Percentiles rank a stretch among this genome's conserved stretches.
phyloP scores from a whole-genome alignment of 1,140 invertebrate species.

The Sminthurinus signatus region DNA sequence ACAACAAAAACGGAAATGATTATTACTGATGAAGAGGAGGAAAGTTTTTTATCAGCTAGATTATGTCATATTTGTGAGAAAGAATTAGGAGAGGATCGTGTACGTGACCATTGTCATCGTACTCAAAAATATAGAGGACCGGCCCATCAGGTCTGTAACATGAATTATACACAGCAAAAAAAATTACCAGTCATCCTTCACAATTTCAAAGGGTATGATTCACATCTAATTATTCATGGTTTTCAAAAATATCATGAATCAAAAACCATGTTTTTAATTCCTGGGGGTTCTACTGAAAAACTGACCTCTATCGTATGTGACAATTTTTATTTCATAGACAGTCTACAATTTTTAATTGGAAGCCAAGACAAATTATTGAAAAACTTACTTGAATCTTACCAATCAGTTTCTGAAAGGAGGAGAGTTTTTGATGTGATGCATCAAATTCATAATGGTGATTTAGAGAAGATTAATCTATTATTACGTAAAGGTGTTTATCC shows the following conservation, averaged over 20 bases:
- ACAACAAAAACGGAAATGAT: background rate
- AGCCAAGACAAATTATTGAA: slow-evolving; percentile 8
- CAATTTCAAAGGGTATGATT: slow-evolving; percentile 19
- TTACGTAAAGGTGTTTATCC: slow-evolving; percentile 1
- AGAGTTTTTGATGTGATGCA: background rate
- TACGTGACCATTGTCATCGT: slow-evolving; percentile 13
- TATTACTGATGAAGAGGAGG: background rate
- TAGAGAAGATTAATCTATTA: background rate
- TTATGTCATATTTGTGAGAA: slow-evolving; percentile 10
- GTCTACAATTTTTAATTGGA: slow-evolving; percentile 5
- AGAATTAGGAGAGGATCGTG: background rate
- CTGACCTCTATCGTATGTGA: slow-evolving; percentile 13
- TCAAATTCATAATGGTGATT: background rate
- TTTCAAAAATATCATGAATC: slow-evolving; percentile 4
- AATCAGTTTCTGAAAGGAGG: background rate
- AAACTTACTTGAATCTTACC: slow-evolving; percentile 4
- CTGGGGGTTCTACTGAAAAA: slow-evolving; percentile 16
- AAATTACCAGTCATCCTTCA: slow-evolving; percentile 12
- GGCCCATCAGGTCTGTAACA: background rate
- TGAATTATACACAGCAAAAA: slow-evolving; percentile 1
- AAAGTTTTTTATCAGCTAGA: background rate
- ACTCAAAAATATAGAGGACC: background rate
- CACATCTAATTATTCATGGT: slow-evolving; percentile 17
- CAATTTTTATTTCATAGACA: slow-evolving; percentile 20
- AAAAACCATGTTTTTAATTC: slow-evolving; percentile 12